These are phyloP conservation scores for Xiphorhynchus elegans DNA, from an alignment of 2,113 vertebrate genomes.

Conservation along the genomic window DNA sequence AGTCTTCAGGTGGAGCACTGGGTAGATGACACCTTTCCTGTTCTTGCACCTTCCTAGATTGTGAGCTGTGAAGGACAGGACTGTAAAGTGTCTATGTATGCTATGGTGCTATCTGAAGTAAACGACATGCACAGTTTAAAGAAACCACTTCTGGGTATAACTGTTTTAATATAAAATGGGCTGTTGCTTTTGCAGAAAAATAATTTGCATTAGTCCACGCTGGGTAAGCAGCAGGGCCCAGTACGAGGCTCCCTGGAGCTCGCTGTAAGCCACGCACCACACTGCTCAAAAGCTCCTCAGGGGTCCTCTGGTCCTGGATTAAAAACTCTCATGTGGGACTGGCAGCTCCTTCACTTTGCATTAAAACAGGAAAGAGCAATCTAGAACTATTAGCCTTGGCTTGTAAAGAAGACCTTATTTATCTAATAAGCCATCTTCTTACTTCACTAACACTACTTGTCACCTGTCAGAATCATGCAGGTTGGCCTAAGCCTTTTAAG, in stretches of 20 bases:
- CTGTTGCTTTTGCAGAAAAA: not conserved
- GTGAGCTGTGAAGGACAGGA: not conserved
- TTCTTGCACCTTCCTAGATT: not conserved
- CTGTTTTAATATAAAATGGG: not conserved
- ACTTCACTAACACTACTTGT: not conserved
- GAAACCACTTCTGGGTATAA: not conserved
- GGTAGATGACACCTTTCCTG: not conserved
- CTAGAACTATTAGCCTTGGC: not conserved
- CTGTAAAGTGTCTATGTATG: not conserved
- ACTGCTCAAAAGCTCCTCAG: not conserved
- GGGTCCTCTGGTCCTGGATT: not conserved
- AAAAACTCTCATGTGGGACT: not conserved
- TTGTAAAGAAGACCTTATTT: not conserved
- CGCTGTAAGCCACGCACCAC: fast-evolving
- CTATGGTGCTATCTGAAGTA: not conserved
- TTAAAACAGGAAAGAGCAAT: not conserved
- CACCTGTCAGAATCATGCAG: not conserved
- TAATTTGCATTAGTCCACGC: not conserved
- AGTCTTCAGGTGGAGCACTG: not conserved
- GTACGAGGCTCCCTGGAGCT: not conserved
- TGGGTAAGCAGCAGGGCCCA: not conserved
- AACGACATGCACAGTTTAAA: not conserved
- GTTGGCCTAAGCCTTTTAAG: not conserved
- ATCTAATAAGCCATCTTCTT: not conserved
- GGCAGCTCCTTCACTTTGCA: not conserved